Evolutionary conservation across 1,140 invertebrate genomes (phyloP), one percentile per base, ranked within the genome.

Genomic region (Cyclina sinensis): DNA sequence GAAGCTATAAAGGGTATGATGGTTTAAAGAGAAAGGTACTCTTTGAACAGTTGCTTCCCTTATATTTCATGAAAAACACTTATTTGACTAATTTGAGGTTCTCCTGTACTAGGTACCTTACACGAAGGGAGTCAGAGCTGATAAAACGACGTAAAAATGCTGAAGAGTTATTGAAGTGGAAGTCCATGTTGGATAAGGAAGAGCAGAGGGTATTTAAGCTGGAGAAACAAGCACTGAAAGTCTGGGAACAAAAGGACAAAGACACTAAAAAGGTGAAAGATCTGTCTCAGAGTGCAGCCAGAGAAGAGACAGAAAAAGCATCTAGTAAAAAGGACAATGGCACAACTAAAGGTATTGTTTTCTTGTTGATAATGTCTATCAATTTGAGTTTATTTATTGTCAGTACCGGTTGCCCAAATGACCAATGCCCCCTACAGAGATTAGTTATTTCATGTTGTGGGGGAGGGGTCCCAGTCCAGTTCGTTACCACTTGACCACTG

Each of bases 91-190:
- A n/a, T n/a, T n/a, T n/a, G n/a, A n/a, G n/a, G 16, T 57, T 37
- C 1, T 79, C 14, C 57, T 84, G 68, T 62, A 35, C n/a, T 76
- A 95, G 95, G 68, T 95, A 95, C 89, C 84, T 96, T 78, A 95
- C 95, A 80, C 92, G 92, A 32, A 86, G 95, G 48, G 95, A 96
- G 86, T 93, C 94, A 43, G 92, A 91, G 65, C 89, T 95, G 30
- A 82, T 92, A 43, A 92, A 95, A 78, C 91, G 95, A 37, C 91
- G 94, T 78, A 95, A 94, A 74, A 93, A 95, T 74, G 95, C 94
- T 11, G 94, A 95, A 78, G 94, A 95, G 74, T 84, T 96, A 30
- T 76, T 95, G 48, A 93, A 93, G 27, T 95, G 95, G 95, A 95
- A 95, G 84, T 91, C 91, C 70, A 91, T 93, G 76, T 86, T 95